Base-by-base conservation (phyloP, 1,140 invertebrate genomes). In the Pseudomyrmex dendroicus region DNA sequence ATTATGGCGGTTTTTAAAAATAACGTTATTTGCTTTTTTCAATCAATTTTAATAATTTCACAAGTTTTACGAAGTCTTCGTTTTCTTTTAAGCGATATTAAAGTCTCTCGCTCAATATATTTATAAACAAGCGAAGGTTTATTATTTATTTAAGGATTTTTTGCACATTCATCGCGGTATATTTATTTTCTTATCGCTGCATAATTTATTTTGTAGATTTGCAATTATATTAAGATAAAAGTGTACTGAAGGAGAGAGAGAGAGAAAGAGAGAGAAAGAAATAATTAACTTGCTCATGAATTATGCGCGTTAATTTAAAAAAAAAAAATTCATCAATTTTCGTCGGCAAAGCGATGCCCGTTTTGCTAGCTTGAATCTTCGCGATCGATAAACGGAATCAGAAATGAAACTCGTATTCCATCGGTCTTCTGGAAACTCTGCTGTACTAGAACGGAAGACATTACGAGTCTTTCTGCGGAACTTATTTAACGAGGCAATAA, bases 401-500 rank as follows among this genome's bases (percentile, higher is more conserved):
- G 82, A 52, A 72, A 56, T 52, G 22, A 48, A 54, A 50, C 22
- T 59, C 84, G 15, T 35, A 63, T 73, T 73, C 57, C 54, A 22
- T 85, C 46, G 54, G 20, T 44, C 70, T 84, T 67, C 70, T 87
- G 59, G 59, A 83, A 77, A 83, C 20, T 66, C 62, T 35, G 35
- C n/a, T 17, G 5, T 72, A 72, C 61, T 70, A 83, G 82, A 86
- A 87, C 78, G 72, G 25, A 83, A 86, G 84, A 83, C 72, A 52
- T 87, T 87, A 66, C 57, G 20, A 59, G 68, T 68, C 77, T 56
- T 85, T 82, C 70, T 68, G 84, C 56, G 84, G 63, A 85, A 74
- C 57, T 86, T 76, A 83, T 85, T 64, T 73, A 59, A 86, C 84
- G 77, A 70, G 84, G 54, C 84, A 82, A 86, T 86, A 87, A 86